phyloP scores from a whole-genome alignment of 2,113 vertebrate genomes.

The Suncus etruscus region DNA sequence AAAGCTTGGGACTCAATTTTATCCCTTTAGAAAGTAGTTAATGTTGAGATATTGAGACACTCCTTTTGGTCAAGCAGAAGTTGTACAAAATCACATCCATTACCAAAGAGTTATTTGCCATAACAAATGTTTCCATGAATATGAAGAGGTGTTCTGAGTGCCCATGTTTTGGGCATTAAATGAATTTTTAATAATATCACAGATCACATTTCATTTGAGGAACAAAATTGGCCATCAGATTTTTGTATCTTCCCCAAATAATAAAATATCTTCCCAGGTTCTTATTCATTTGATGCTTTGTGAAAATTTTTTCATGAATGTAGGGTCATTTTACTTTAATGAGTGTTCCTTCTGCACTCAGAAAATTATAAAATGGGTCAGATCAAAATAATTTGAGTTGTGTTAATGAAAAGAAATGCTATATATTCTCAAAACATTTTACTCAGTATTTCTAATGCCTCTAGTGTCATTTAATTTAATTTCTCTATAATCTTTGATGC shows the following conservation, averaged over 20 bases:
- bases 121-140: slow-evolving; percentile 42
- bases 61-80: neutral
- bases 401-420: neutral
- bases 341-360: slow-evolving; percentile 17
- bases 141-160: neutral
- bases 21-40: neutral
- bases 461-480: neutral
- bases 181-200: slow-evolving; percentile 51
- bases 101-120: slow-evolving; percentile 36
- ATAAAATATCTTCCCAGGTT: slow-evolving; percentile 51
- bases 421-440: slow-evolving; percentile 39
- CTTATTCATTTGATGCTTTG: neutral
- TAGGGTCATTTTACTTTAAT: neutral
- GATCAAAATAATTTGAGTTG: slow-evolving; percentile 17
- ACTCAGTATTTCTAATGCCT: slow-evolving; percentile 12
- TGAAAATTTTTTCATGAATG: slow-evolving; percentile 35
- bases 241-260: slow-evolving; percentile 61
- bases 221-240: slow-evolving; percentile 35
- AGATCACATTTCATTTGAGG: slow-evolving; percentile 13
- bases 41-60: neutral
- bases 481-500: neutral
- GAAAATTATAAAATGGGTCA: slow-evolving; percentile 43
- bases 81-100: neutral
- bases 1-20: neutral
- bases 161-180: neutral